Evolutionary conservation across 2,797 vertebrate genomes (phyloP).

Genomic region (Adelosebastes latens): DNA sequence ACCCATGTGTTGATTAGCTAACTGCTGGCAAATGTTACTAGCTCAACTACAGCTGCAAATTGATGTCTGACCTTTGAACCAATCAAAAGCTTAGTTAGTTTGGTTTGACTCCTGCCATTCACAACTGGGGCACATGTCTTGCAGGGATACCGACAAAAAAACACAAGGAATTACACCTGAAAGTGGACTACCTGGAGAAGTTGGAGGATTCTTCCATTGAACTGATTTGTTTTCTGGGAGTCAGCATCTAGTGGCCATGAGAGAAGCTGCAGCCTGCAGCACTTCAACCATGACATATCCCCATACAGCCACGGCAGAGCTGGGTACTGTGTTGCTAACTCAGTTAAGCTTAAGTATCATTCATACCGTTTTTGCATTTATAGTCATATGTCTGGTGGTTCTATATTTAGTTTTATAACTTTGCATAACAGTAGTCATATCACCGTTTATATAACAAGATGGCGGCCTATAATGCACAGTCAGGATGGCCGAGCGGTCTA

Average conservation of each 20-base stretch:
- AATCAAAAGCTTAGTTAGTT: not conserved
- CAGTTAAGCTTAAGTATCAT: not conserved
- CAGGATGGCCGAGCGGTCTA: slow-evolving; percentile 60
- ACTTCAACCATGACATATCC: no score
- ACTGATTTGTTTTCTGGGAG: not conserved
- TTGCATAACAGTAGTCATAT: not conserved
- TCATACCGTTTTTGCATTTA: not conserved
- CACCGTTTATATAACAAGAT: no score
- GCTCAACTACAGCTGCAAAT: not conserved
- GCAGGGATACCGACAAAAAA: not conserved
- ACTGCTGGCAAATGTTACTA: fast-evolving
- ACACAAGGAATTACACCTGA: not conserved
- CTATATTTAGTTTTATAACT: no score
- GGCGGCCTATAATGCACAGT: fast-evolving
- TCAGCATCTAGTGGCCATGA: slow-evolving; percentile 4
- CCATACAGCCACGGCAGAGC: not conserved
- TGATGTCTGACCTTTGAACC: not conserved
- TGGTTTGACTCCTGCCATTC: not conserved
- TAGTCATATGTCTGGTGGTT: not conserved
- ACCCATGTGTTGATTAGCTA: not conserved
- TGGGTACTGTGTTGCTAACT: not conserved
- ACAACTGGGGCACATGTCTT: not conserved
- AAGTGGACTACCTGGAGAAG: not conserved
- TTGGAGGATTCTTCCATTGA: not conserved
- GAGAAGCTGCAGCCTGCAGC: not conserved